phyloP scores from a whole-genome alignment of 2,797 vertebrate species.

The Cirrhinus molitorella region DNA sequence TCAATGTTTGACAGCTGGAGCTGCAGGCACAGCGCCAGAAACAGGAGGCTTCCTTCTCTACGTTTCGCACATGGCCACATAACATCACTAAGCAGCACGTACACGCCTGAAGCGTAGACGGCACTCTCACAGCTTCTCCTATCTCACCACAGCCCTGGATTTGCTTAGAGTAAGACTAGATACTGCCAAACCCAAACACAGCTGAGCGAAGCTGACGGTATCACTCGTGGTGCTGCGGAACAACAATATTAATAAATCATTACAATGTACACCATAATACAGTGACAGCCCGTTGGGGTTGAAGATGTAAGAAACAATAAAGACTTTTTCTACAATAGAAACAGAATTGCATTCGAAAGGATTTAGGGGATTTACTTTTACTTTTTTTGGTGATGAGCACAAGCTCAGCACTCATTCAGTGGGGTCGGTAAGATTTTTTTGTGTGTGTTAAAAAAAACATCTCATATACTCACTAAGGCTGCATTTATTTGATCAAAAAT shows the following conservation, averaged over 20 bases:
- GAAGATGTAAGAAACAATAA: neutral
- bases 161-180: neutral
- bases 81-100: constrained; percentile 14
- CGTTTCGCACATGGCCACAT: constrained; percentile 36
- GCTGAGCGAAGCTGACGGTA: neutral
- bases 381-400: neutral
- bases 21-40: constrained; percentile 61
- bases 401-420: neutral
- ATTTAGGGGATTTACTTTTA: neutral
- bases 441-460: no score
- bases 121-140: neutral
- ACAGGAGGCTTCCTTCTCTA: constrained; percentile 42
- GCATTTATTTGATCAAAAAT: neutral
- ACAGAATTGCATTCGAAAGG: neutral
- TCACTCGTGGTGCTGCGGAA: neutral
- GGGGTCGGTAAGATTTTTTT: no score
- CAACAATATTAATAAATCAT: constrained; percentile 46
- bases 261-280: constrained; percentile 10
- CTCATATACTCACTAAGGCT: neutral
- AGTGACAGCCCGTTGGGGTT: neutral
- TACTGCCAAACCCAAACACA: constrained; percentile 29
- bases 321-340: constrained; percentile 5
- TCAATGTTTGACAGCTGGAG: constrained; percentile 70
- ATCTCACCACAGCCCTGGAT: constrained; percentile 21
- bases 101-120: neutral